Evolutionary conservation across 2,113 vertebrate species (phyloP), one percentile per base, ranked within the genome.

Genomic region (Pavo muticus): DNA sequence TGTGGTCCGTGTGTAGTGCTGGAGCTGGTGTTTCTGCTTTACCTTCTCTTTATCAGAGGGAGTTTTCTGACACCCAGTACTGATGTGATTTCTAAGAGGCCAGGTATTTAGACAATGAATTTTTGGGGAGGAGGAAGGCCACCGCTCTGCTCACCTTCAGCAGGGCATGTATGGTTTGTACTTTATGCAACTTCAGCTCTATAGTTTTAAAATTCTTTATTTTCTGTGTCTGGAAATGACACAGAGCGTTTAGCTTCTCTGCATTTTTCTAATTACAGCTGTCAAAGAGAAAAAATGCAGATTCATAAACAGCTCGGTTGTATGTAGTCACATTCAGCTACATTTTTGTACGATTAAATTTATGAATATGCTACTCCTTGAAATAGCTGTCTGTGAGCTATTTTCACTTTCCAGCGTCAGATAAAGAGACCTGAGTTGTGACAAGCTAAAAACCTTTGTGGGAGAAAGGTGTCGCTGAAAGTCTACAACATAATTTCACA

Each of bases 281-380:
- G 59, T 72, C 44, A 48, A 15, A 24, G 35, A 94, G 37, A 50
- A 87, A 68, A 85, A 80, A n/a, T 15, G 56, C 6, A 1, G 67
- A 40, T 86, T 88, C 32, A 56, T 76, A 80, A 95, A 69, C 40
- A 82, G 69, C 48, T 94, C 4, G 0, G n/a, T 73, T 91, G 82
- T 81, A 89, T 94, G 93, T 96, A 87, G 68, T 85, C 71, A 60
- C 44, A n/a, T 77, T 88, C 65, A 77, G 95, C 73, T 76, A 47
- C 59, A 63, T 91, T 76, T 73, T 89, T 83, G 4, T 67, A 60
- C 67, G 37, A 67, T 82, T 70, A 73, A 57, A 67, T 39, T 94
- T 73, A 71, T 60, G 87, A 37, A 73, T 67, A 54, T 32, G 56
- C 68, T 82, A 9, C 44, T 82, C 24, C 65, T 93, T 25, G 11